phyloP scores from a whole-genome alignment of 2,888 invertebrate species.

The Reticulitermes lucifugus region DNA sequence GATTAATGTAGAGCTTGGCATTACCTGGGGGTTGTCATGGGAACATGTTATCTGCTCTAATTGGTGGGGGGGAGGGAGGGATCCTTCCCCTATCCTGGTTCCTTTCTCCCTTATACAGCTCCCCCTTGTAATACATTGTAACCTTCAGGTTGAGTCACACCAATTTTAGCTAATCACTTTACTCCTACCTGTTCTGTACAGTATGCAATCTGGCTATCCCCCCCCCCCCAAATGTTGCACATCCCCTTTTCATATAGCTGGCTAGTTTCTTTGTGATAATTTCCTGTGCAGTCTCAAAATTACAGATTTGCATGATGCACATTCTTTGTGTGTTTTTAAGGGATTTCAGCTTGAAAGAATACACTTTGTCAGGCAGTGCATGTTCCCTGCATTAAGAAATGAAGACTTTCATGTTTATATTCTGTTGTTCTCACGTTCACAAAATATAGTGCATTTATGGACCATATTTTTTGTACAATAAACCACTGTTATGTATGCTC shows the following conservation, averaged over 20 bases:
- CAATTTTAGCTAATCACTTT: constrained; percentile 34
- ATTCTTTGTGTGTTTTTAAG: not conserved
- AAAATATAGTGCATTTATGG: too few species aligned
- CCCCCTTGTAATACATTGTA: constrained; percentile 19
- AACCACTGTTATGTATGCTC: too few species aligned
- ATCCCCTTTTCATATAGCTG: constrained; percentile 24
- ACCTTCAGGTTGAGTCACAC: constrained; percentile 36
- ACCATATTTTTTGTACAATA: too few species aligned
- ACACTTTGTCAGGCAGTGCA: too few species aligned
- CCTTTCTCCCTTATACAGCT: not conserved
- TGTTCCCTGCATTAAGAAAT: too few species aligned
- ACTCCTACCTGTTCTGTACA: constrained; percentile 3
- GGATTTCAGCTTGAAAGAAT: too few species aligned
- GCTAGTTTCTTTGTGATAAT: constrained; percentile 23
- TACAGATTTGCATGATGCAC: constrained; percentile 1
- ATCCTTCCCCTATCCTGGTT: constrained; percentile 7
- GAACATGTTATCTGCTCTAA: constrained; percentile 45
- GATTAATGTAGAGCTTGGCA: constrained; percentile 40
- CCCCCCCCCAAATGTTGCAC: not conserved
- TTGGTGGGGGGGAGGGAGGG: constrained; percentile 28
- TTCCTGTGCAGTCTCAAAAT: constrained; percentile 13
- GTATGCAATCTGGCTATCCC: not conserved
- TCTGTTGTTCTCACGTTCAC: too few species aligned
- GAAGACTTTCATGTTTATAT: too few species aligned
- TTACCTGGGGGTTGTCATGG: constrained; percentile 44